Base-by-base conservation (phyloP, 2,888 invertebrate genomes). In the Heteromyza rotundicornis region DNA sequence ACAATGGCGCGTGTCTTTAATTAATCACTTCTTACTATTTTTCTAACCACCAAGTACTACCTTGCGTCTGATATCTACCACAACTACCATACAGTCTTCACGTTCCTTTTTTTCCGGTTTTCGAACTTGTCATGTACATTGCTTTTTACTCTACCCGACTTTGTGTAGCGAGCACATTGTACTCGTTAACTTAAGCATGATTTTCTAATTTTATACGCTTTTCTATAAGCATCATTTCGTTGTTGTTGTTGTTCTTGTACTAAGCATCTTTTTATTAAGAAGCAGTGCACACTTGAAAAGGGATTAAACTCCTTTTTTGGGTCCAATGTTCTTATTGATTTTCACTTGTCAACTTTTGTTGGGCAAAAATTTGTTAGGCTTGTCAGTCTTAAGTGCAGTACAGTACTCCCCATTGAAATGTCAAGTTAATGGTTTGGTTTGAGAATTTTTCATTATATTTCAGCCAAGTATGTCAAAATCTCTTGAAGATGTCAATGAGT, bases 1-100 rank as follows among this genome's bases (percentile, higher is more conserved):
- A 36, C 27, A 60, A 16, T 49, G 70, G 62, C 71, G 79, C 77
- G 74, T 76, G 80, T 68, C 77, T 73, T 70, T 72, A 77, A 79
- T 79, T 80, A 79, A 76, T 78, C 80, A 72, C 60, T 64, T 60
- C 51, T 54, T 5, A 5, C 47, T 19, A 17, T 47, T n/a, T 47
- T 20, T 8, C 47, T 47, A 17, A 3, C 47, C 3, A n/a, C n/a
- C n/a, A n/a, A n/a, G n/a, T n/a, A n/a, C n/a, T n/a, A n/a, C n/a
- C n/a, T 32, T 36, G 51, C n/a, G 2, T 16, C 16, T 32, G 35
- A 35, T 51, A 12, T 40, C 40, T 47, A 40, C 40, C 14, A 8
- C 47, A 17, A 20, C 47, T 47, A 14, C 47, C 2, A n/a, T n/a
- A n/a, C n/a, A n/a, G n/a, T n/a, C n/a, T n/a, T n/a, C 19, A 8